phyloP scores from a whole-genome alignment of 2,888 invertebrate genomes.

The Scelioninae gen. 1 region DNA sequence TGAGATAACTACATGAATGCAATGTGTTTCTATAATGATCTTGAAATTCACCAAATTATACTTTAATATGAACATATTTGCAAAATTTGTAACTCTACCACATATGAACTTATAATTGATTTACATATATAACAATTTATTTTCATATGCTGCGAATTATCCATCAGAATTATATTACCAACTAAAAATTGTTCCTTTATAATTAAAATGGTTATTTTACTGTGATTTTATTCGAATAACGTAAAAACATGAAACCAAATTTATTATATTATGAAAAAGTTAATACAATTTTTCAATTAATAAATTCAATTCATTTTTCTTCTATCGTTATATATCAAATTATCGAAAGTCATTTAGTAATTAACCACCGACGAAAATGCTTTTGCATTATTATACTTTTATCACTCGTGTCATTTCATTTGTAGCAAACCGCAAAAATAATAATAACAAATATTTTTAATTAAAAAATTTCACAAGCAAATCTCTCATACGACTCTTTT shows the following conservation, averaged over 20 bases:
- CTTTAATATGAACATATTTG: conserved; percentile 4
- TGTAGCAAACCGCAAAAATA: background rate
- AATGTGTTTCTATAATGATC: conserved; percentile 9
- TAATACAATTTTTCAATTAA: no score
- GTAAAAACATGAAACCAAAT: background rate
- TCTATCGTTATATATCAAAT: background rate
- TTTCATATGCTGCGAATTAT: background rate
- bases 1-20: conserved; percentile 22
- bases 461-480: conserved; percentile 42
- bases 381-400: no score
- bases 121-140: background rate
- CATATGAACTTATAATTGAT: background rate
- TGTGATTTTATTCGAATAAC: background rate
- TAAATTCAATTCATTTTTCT: background rate
- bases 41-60: background rate
- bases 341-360: no score
- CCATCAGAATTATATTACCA: background rate
- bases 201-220: background rate
- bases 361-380: no score
- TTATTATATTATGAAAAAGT: background rate
- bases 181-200: background rate
- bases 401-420: background rate
- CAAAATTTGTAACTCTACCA: background rate
- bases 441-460: conserved; percentile 21
- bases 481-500: conserved; percentile 18